Conservation (phyloP, 2,888 invertebrate species). For the Campaea margaritaria region DNA sequence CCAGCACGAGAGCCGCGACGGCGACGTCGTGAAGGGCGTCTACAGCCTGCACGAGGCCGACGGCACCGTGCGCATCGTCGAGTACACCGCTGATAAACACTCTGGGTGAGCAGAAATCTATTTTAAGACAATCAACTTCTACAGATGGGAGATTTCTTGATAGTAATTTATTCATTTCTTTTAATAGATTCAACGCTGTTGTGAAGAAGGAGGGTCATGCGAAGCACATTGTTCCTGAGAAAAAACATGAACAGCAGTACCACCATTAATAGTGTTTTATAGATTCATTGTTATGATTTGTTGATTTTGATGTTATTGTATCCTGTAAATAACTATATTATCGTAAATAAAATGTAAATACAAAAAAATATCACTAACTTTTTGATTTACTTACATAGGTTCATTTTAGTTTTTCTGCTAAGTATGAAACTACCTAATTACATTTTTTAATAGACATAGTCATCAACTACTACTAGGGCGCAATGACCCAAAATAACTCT, state of each 20-base stretch:
- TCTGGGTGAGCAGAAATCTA: conserved; percentile 63
- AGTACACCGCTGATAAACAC: conserved; percentile 78
- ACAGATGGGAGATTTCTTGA: not conserved
- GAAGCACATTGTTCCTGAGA: conserved; percentile 43
- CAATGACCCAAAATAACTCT: too few species aligned
- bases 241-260: conserved; percentile 22
- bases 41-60: conserved; percentile 76
- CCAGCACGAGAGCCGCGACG: conserved; percentile 69
- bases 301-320: not conserved
- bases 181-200: conserved; percentile 44
- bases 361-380: not conserved
- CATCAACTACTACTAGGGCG: too few species aligned
- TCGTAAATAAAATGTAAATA: not conserved
- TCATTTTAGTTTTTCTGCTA: too few species aligned
- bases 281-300: not conserved
- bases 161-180: not conserved
- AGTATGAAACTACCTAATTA: too few species aligned
- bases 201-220: conserved; percentile 46
- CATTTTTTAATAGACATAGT: too few species aligned
- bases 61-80: conserved; percentile 77
- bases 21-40: conserved; percentile 69
- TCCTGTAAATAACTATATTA: not conserved
- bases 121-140: not conserved
- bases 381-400: too few species aligned
- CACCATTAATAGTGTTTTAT: conserved; percentile 6